Evolutionary conservation across 2,888 invertebrate genomes (phyloP), one percentile per base, ranked within the genome.

Genomic region (Athalia circularis): DNA sequence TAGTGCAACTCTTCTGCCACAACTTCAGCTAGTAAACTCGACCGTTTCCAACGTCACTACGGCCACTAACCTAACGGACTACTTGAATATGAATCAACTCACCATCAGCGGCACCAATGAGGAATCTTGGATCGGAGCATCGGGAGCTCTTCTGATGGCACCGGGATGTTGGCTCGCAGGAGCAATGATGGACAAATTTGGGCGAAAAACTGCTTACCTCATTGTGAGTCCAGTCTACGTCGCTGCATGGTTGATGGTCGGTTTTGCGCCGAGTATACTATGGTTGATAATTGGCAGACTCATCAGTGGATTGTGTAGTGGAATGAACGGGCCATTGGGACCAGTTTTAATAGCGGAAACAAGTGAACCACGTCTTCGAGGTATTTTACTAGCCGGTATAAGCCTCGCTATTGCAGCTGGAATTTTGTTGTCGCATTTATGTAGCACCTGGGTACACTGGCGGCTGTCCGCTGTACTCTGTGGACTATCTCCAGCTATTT

Each of bases 371-470:
- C 92, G 91, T 82, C 92, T 94, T 67, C 91, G 95, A 81, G 94
- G 95, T 0, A 92, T 93, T 77, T 91, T 95, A 70, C 91, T 94
- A 15, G 92, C 94, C 15, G 92, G 92, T 3, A 92, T 94, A 6
- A 93, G 94, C 0, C 89, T 94, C 77, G 92, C 93, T 0, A 92
- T 94, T 74, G 93, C 95, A 0, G 79, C 92, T 5, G 95, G 95
- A 1, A 93, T 95, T 3, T 88, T 95, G 0, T 86, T 93, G 0
- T 92, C 93, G 7, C 95, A 95, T 85, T 83, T 92, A 0, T 89
- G 95, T 29, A 95, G 95, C 0, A 93, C 93, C 0, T 93, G 92
- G 84, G 87, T 94, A n/a, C 89, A 91, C 11, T 94, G 94, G 94
- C 91, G 93, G 83, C 90, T 91, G 84, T 92, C 93, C 0, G 94